phyloP scores from a whole-genome alignment of 1,140 invertebrate species.

The Brachionus plicatilis region DNA sequence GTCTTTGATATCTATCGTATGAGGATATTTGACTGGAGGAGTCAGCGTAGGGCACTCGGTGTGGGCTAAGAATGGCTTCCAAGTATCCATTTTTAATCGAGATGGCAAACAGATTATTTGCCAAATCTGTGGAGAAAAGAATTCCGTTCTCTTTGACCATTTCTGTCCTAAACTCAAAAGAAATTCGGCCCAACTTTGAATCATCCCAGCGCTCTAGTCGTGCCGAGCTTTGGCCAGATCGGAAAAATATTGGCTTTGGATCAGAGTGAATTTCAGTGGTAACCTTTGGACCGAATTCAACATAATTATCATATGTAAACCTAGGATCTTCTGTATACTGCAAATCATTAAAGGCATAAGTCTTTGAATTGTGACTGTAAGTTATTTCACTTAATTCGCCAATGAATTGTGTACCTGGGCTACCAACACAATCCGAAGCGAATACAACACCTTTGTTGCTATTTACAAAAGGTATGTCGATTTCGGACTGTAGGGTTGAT shows the following conservation, averaged over 20 bases:
- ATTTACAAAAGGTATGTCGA: slow-evolving; percentile 21
- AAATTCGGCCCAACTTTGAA: slow-evolving; percentile 25
- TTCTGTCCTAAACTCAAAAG: slow-evolving; percentile 20
- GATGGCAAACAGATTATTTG: not conserved
- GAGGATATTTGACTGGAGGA: not conserved
- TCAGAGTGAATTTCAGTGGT: slow-evolving; percentile 20
- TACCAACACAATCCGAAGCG: not conserved
- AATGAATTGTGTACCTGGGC: not conserved
- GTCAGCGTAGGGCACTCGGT: slow-evolving; percentile 31
- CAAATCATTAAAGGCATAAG: slow-evolving; percentile 17
- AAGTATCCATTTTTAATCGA: not conserved
- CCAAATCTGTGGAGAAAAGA: not conserved
- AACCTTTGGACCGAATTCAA: slow-evolving; percentile 15
- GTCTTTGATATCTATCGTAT: slow-evolving; percentile 19
- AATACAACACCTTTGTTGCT: slow-evolving; percentile 12
- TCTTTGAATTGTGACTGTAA: slow-evolving; percentile 12
- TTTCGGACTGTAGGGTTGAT: not conserved
- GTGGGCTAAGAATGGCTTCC: slow-evolving; percentile 9
- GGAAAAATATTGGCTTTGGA: slow-evolving; percentile 32
- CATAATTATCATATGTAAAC: slow-evolving; percentile 28
- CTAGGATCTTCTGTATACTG: slow-evolving; percentile 35
- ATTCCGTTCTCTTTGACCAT: slow-evolving; percentile 9
- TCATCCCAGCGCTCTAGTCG: not conserved
- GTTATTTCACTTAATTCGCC: slow-evolving; percentile 19
- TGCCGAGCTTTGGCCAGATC: not conserved